Evolutionary conservation across 2,888 invertebrate species (phyloP).

Genomic region (Leptinotarsa haldemani): DNA sequence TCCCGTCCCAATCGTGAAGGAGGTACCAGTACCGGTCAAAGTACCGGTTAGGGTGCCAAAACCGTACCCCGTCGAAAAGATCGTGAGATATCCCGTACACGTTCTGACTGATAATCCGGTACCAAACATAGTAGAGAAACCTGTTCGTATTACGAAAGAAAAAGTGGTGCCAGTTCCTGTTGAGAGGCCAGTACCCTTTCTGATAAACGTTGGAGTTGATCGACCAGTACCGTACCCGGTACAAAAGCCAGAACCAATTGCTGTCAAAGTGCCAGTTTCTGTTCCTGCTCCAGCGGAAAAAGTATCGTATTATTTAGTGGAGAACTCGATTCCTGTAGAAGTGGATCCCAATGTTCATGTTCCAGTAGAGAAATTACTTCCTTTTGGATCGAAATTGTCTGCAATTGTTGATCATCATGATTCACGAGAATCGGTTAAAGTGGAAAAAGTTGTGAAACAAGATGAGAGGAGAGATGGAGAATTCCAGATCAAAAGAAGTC

Average conservation of each 20-base stretch:
- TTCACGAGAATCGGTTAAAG: background rate
- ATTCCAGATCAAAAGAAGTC: background rate
- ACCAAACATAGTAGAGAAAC: constrained; percentile 70
- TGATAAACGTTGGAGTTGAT: constrained; percentile 77
- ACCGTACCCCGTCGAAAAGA: constrained; percentile 76
- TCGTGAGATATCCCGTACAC: constrained; percentile 75
- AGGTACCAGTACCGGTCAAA: constrained; percentile 74
- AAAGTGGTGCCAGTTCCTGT: constrained; percentile 79
- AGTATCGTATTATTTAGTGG: background rate
- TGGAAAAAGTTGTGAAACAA: background rate
- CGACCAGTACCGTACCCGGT: constrained; percentile 80
- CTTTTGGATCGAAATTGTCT: background rate
- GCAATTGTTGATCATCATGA: background rate
- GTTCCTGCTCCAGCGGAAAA: constrained; percentile 64
- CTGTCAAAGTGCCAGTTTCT: constrained; percentile 60
- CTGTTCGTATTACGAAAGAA: constrained; percentile 72
- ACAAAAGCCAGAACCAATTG: constrained; percentile 65
- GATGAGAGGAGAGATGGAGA: background rate
- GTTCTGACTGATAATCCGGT: constrained; percentile 74
- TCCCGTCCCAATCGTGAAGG: constrained; percentile 80
- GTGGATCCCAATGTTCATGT: constrained; percentile 42
- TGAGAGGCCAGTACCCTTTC: constrained; percentile 60
- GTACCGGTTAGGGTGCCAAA: constrained; percentile 74
- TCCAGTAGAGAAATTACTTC: background rate
- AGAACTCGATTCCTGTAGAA: constrained; percentile 63